A percentile compares a stretch with the other conserved stretches of the same genome.
Conservation (phyloP, 2,797 vertebrate species). For the Benthosema pterotum region DNA sequence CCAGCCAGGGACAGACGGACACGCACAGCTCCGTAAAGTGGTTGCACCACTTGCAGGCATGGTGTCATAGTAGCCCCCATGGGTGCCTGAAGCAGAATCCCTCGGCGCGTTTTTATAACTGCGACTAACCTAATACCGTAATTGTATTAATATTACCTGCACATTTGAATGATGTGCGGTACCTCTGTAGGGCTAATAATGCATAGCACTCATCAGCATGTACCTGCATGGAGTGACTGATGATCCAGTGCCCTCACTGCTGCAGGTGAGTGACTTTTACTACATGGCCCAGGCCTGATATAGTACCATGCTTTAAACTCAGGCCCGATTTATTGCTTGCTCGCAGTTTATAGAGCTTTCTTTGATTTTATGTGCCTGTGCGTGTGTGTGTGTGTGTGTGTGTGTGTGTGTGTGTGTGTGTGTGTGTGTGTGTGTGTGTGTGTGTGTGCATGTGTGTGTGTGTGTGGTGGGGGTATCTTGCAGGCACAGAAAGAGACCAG, state of each 20-base stretch:
- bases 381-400: background rate
- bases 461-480: background rate
- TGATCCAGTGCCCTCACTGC: background rate
- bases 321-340: constrained; percentile 12
- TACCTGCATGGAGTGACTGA: background rate
- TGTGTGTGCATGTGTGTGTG: background rate
- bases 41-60: no score
- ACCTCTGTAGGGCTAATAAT: background rate
- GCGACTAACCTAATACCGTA: no score
- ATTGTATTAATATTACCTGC: no score
- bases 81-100: no score
- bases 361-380: background rate
- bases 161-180: no score
- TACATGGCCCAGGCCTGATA: constrained; percentile 4
- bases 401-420: background rate
- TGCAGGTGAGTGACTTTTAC: constrained; percentile 1
- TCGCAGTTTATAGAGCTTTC: constrained; percentile 6
- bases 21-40: no score
- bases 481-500: constrained; percentile 11
- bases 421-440: background rate
- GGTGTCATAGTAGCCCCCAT: no score
- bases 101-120: no score
- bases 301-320: constrained; percentile 4
- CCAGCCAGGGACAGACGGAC: no score
- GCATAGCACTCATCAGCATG: background rate